Percentiles rank a stretch among this genome's conserved stretches.
Conservation (phyloP, 2,113 vertebrate species). For the Promerops cafer region DNA sequence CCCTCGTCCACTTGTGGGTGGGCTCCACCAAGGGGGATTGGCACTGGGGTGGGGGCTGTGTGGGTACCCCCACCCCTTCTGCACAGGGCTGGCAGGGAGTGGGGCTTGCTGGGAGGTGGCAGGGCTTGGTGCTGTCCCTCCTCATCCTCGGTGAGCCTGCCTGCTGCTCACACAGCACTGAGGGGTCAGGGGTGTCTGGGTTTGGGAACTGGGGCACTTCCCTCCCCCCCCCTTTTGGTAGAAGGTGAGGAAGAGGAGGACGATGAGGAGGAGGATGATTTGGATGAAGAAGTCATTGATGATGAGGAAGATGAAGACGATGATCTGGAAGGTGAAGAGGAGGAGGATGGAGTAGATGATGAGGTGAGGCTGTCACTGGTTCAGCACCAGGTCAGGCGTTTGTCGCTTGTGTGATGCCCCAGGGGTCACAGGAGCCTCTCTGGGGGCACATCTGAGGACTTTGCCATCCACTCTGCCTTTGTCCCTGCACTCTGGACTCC, state of each 20-base stretch:
- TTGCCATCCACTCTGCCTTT: not conserved
- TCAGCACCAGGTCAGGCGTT: fast-evolving
- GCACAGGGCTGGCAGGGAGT: fast-evolving
- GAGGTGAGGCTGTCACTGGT: not conserved
- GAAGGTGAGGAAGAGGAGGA: slow-evolving; percentile 68
- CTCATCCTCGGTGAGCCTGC: not conserved
- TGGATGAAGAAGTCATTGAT: slow-evolving; percentile 74
- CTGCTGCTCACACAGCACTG: fast-evolving
- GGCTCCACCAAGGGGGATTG: not conserved
- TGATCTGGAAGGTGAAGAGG: slow-evolving; percentile 71
- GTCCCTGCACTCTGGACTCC: fast-evolving
- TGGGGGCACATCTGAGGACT: not conserved
- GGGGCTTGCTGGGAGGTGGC: not conserved
- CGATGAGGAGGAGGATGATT: slow-evolving; percentile 52
- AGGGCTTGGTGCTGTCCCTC: not conserved
- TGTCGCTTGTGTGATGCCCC: not conserved
- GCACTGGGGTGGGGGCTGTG: not conserved
- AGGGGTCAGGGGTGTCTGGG: fast-evolving
- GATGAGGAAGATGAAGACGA: slow-evolving; percentile 81
- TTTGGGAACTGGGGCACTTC: not conserved
- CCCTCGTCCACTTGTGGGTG: not conserved
- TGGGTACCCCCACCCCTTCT: not conserved
- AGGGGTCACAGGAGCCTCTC: not conserved
- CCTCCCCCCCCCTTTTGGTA: not conserved
- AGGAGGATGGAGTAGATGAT: slow-evolving; percentile 71